Conservation (phyloP, 2,888 invertebrate genomes). For the Aradus depressus region DNA sequence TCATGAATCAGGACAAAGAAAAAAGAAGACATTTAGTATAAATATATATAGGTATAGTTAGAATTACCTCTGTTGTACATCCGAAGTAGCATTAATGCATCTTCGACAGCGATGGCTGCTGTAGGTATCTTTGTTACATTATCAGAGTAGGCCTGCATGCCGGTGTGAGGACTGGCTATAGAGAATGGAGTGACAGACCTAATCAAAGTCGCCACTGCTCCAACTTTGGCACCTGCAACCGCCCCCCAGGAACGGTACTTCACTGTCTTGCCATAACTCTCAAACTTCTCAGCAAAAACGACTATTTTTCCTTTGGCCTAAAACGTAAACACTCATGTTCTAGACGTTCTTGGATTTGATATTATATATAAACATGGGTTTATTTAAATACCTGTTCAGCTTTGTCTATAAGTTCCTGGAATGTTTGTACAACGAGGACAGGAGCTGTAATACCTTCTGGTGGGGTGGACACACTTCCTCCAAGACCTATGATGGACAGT, state of each 20-base stretch:
- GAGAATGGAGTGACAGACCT: conserved; percentile 68
- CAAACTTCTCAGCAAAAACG: conserved; percentile 56
- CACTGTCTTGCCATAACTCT: conserved; percentile 54
- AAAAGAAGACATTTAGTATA: no score
- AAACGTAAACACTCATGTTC: no score
- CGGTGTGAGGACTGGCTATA: conserved; percentile 65
- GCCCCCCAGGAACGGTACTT: conserved; percentile 55
- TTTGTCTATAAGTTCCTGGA: conserved; percentile 48
- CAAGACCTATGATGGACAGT: conserved; percentile 57
- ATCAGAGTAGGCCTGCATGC: conserved; percentile 50
- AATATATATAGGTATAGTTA: no score
- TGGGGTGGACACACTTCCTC: conserved; percentile 57
- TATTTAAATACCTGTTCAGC: conserved; percentile 45
- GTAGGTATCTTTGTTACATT: conserved; percentile 55
- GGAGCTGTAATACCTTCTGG: conserved; percentile 59
- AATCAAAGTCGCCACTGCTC: conserved; percentile 63
- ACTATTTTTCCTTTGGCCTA: conserved; percentile 61
- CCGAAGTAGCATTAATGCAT: conserved; percentile 60
- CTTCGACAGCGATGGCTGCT: conserved; percentile 65
- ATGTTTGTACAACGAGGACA: conserved; percentile 58
- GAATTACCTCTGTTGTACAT: conserved; percentile 46
- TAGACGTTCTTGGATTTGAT: no score
- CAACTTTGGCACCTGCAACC: conserved; percentile 54
- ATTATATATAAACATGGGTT: no score
- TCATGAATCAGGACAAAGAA: no score